Conservation (phyloP, 2,113 vertebrate species). For the Atractosteus spatula region DNA sequence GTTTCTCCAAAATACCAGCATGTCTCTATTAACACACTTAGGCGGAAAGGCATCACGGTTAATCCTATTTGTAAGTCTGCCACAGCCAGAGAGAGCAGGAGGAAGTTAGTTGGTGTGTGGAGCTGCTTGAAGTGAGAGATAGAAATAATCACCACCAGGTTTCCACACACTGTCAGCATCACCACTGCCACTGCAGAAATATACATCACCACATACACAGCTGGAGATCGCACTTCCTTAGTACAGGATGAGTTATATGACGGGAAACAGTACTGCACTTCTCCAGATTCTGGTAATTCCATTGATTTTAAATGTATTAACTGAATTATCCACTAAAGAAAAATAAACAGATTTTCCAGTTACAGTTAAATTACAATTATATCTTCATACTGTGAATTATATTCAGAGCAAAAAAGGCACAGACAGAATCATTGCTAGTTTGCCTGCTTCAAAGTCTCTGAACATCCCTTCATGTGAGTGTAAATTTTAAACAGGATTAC, state of each 20-base stretch:
- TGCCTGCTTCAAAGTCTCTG: too few relatives aligned
- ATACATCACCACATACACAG: neutral
- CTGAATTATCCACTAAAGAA: neutral
- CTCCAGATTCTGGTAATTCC: neutral
- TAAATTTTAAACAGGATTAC: too few relatives aligned
- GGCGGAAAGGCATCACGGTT: slow-evolving; percentile 21
- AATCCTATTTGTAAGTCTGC: slow-evolving; percentile 19
- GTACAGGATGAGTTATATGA: slow-evolving; percentile 16
- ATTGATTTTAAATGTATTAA: neutral
- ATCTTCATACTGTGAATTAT: neutral
- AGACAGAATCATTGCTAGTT: too few relatives aligned
- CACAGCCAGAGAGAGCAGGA: slow-evolving; percentile 22
- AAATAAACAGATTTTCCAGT: neutral
- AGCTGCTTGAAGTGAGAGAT: slow-evolving; percentile 19
- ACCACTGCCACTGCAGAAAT: neutral
- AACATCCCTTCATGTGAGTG: too few relatives aligned
- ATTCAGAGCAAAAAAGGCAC: too few relatives aligned
- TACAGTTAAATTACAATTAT: neutral
- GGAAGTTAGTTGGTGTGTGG: slow-evolving; percentile 16
- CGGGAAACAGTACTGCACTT: slow-evolving; percentile 8
- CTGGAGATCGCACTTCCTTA: slow-evolving; percentile 5
- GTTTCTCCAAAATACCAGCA: slow-evolving; percentile 24
- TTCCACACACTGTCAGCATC: slow-evolving; percentile 15
- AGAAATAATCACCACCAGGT: slow-evolving; percentile 20
- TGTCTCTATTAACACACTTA: slow-evolving; percentile 4